These are phyloP conservation scores for Neuroscelio doddi DNA, from an alignment of 2,888 invertebrate species.

Conservation along the genomic window DNA sequence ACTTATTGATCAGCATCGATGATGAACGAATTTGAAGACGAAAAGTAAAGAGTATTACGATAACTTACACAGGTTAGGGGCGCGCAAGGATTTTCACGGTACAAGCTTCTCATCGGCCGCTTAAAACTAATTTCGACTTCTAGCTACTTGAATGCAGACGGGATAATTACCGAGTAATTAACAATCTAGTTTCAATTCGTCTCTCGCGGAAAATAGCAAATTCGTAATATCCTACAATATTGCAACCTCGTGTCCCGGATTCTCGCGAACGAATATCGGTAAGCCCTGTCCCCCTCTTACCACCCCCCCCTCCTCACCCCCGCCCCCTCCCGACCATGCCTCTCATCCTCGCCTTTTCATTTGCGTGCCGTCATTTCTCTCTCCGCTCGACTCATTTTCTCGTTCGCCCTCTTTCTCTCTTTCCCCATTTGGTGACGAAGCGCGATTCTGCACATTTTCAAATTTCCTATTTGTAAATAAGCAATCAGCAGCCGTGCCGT, in stretches of 20 bases:
- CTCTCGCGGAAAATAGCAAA: constrained; percentile 70
- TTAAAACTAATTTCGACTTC: constrained; percentile 67
- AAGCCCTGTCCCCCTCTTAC: constrained; percentile 26
- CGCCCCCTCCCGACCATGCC: constrained; percentile 33
- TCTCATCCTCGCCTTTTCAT: constrained; percentile 37
- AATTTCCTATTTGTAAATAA: constrained; percentile 73
- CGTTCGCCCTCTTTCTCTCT: constrained; percentile 37
- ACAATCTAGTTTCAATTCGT: constrained; percentile 71
- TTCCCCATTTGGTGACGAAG: constrained; percentile 32
- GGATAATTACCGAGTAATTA: constrained; percentile 71
- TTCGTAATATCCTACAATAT: constrained; percentile 73
- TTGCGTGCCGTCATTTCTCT: constrained; percentile 1
- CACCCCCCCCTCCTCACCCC: constrained; percentile 44
- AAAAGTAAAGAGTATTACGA: constrained; percentile 5
- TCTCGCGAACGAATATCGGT: constrained; percentile 44
- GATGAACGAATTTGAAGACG: constrained; percentile 12
- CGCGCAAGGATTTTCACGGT: constrained; percentile 32
- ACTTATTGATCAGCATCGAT: constrained; percentile 16
- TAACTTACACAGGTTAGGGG: too few species aligned
- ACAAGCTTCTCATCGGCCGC: constrained; percentile 45
- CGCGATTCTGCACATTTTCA: constrained; percentile 70
- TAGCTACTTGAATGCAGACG: constrained; percentile 65
- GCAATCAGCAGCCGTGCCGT: constrained; percentile 63
- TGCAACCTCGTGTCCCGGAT: constrained; percentile 53
- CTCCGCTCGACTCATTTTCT: constrained; percentile 38